These are phyloP conservation scores for Monarcha castaneiventris DNA, from an alignment of 2,113 vertebrate species.

Conservation along the genomic window DNA sequence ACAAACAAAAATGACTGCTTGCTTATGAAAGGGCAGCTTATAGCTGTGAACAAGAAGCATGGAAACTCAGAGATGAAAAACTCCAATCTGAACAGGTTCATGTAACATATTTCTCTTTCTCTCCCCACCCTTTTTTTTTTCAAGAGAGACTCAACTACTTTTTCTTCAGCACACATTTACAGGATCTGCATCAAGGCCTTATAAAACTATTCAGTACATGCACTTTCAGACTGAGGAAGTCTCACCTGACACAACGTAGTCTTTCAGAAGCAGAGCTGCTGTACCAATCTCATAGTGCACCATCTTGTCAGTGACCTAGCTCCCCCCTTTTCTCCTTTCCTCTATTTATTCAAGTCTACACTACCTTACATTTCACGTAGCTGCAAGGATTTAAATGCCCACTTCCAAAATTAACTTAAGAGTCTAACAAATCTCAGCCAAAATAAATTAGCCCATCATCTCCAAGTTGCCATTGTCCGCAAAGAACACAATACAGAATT, in stretches of 20 bases:
- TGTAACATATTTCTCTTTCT: fast-evolving
- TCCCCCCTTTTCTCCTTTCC: not conserved
- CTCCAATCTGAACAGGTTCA: not conserved
- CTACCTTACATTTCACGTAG: not conserved
- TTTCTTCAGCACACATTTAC: not conserved
- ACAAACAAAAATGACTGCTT: not conserved
- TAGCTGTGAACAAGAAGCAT: not conserved
- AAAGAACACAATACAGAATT: not conserved
- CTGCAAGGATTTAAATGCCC: not conserved
- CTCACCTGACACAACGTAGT: not conserved
- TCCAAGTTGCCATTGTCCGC: not conserved
- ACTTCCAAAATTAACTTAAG: not conserved
- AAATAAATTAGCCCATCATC: not conserved
- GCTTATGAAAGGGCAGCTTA: not conserved
- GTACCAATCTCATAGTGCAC: not conserved
- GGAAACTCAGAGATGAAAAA: not conserved
- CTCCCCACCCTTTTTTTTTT: too few species aligned
- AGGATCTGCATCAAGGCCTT: not conserved
- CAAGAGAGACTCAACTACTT: not conserved
- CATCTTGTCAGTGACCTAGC: not conserved
- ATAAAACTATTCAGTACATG: not conserved
- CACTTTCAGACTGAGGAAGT: not conserved
- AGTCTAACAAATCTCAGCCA: not conserved
- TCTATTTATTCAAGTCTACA: not conserved
- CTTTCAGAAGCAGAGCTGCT: not conserved